A percentile compares a stretch with the other conserved stretches of the same genome.
Conservation (phyloP, 2,113 vertebrate genomes). For the Malurus cyaneus region DNA sequence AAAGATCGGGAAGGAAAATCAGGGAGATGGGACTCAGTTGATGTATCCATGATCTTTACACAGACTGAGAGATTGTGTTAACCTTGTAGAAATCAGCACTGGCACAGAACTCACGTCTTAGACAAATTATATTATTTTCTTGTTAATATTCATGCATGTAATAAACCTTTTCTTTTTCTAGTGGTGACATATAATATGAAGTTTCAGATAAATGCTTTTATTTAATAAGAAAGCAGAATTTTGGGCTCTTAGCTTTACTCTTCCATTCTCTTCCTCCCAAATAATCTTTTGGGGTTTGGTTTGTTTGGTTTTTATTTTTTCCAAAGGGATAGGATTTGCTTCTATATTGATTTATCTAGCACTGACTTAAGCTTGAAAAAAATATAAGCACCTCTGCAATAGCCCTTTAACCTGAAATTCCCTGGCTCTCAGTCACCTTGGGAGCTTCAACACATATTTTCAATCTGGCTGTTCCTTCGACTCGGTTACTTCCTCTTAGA, state of each 20-base stretch:
- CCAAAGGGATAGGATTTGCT: not conserved
- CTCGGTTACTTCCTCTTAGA: not conserved
- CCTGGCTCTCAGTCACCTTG: not conserved
- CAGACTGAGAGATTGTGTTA: too few species aligned
- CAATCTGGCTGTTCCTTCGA: not conserved
- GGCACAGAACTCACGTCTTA: not conserved
- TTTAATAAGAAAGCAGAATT: not conserved
- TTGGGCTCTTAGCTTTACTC: not conserved
- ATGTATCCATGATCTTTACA: too few species aligned
- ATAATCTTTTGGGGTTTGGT: not conserved
- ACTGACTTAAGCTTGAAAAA: not conserved
- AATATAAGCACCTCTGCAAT: not conserved
- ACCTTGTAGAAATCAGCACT: not conserved
- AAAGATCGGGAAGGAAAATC: not conserved
- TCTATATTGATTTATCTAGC: not conserved
- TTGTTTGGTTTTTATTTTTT: not conserved
- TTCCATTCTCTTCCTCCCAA: not conserved
- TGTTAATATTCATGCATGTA: not conserved
- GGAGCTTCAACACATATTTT: not conserved
- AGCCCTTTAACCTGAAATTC: not conserved
- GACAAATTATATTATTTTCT: not conserved
- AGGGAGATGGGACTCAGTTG: not conserved
- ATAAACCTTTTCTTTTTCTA: not conserved
- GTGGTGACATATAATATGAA: not conserved
- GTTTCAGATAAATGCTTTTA: not conserved